Conservation (phyloP, 2,113 vertebrate genomes). For the Zosterops japonicus region DNA sequence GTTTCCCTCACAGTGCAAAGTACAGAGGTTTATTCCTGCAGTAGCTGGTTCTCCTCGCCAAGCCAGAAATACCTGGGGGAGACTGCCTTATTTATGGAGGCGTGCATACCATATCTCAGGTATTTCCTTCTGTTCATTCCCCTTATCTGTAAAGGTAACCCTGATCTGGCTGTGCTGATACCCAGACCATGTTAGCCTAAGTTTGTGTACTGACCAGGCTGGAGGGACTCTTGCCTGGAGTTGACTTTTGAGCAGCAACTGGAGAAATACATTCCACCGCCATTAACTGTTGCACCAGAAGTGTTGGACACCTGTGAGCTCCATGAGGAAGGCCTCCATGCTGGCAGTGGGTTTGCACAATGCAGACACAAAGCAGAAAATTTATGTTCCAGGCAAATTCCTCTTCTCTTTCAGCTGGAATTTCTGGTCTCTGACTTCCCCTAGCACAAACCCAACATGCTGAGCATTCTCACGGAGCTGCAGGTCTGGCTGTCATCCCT, state of each 20-base stretch:
- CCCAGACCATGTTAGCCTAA: not conserved
- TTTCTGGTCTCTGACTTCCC: not conserved
- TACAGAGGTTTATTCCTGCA: not conserved
- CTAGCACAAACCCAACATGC: rapidly evolving
- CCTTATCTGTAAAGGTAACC: not conserved
- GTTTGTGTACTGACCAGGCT: not conserved
- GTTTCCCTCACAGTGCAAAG: not conserved
- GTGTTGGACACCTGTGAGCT: not conserved
- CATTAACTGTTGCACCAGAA: rapidly evolving
- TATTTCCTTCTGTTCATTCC: not conserved
- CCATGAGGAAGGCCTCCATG: rapidly evolving
- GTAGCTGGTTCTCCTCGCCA: not conserved
- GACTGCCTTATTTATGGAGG: slow-evolving; percentile 4
- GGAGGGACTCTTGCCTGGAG: not conserved
- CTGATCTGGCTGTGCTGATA: not conserved
- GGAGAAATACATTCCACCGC: not conserved
- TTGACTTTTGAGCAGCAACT: not conserved
- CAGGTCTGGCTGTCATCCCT: not conserved
- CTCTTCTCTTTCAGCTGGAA: not conserved
- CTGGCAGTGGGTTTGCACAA: not conserved
- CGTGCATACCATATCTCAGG: not conserved
- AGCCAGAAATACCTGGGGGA: not conserved
- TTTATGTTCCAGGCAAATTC: not conserved
- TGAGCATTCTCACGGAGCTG: not conserved
- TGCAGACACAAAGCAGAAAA: not conserved